Conservation (phyloP, 2,888 invertebrate genomes). For the Scaptomyza flava region DNA sequence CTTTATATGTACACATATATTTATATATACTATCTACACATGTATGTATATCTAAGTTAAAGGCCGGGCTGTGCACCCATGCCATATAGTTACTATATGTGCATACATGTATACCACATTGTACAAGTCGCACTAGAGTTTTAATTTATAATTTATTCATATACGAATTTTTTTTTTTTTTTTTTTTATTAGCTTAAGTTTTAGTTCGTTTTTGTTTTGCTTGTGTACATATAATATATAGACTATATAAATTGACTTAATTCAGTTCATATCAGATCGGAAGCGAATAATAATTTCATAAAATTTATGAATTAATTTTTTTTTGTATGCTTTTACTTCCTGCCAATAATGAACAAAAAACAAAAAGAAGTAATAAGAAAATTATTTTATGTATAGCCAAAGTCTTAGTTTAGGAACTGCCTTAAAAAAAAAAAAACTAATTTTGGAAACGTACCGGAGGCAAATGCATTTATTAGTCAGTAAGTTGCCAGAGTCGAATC, state of each 20-base stretch:
- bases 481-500: slow-evolving; percentile 59
- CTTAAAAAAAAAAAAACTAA: slow-evolving; percentile 15
- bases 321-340: slow-evolving; percentile 65
- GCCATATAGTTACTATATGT: slow-evolving; percentile 51
- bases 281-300: slow-evolving; percentile 25
- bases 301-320: slow-evolving; percentile 37
- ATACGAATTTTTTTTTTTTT: slow-evolving; percentile 22
- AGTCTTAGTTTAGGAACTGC: slow-evolving; percentile 43
- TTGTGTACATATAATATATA: slow-evolving; percentile 18
- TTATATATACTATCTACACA: background rate
- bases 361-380: slow-evolving; percentile 14
- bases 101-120: slow-evolving; percentile 18
- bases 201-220: slow-evolving; percentile 1
- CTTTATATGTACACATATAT: no score
- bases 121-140: slow-evolving; percentile 41
- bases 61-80: slow-evolving; percentile 45
- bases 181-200: slow-evolving; percentile 1
- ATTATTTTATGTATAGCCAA: slow-evolving; percentile 39
- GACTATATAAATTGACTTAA: background rate
- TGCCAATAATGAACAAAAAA: slow-evolving; percentile 43
- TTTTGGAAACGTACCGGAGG: slow-evolving; percentile 80
- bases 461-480: slow-evolving; percentile 83
- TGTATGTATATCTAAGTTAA: slow-evolving; percentile 30
- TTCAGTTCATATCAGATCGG: slow-evolving; percentile 34
- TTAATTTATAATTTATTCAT: slow-evolving; percentile 56